Base-by-base conservation (phyloP, 2,797 vertebrate genomes). In the Sorex maritimensis region DNA sequence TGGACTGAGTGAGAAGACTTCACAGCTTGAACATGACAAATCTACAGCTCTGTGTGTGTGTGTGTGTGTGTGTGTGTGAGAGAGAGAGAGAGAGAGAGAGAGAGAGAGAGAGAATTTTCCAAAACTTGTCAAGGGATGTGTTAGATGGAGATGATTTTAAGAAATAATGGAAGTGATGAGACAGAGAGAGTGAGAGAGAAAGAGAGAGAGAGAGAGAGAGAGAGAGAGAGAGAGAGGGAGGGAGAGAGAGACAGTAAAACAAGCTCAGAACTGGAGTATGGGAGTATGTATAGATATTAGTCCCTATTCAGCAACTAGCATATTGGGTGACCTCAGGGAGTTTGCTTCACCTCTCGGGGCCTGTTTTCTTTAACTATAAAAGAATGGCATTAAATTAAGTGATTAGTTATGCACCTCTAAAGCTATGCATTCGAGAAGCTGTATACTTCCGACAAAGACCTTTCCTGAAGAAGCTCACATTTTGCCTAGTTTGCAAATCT, bases 401-500 rank as follows among this genome's bases (percentile, higher is more conserved):
- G 30, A 24, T 46, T 1, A 14, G 34, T 30, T 58, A 5, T 0
- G 2, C 13, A 2, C 7, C 68, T 26, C 24, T n/a, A 15, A 38
- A 24, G 11, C 11, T 26, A 17, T 67, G 41, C 4, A 8, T 26
- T 38, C 10, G 2, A 44, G 11, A 14, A 21, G 26, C 73, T 6
- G 1, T 2, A 1, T 14, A 6, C 6, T 93, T 19, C 2, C 69
- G 3, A 77, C 41, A 38, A 58, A 89, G 87, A 38, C 10, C 65
- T 55, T 46, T n/a, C 38, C 68, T 61, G 49, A 91, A 61, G 83
- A 80, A 91, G 24, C 17, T 6, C 1, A 2, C 24, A 7, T 81
- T 89, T 88, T 52, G 12, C 58, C 69, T 46, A 15, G 89, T 23
- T 78, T 94, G 80, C 52, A 93, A 41, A 58, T 73, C 12, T 68